These are phyloP conservation scores for Euleptes europaea DNA, from an alignment of 2,113 vertebrate genomes.

Conservation along the genomic window DNA sequence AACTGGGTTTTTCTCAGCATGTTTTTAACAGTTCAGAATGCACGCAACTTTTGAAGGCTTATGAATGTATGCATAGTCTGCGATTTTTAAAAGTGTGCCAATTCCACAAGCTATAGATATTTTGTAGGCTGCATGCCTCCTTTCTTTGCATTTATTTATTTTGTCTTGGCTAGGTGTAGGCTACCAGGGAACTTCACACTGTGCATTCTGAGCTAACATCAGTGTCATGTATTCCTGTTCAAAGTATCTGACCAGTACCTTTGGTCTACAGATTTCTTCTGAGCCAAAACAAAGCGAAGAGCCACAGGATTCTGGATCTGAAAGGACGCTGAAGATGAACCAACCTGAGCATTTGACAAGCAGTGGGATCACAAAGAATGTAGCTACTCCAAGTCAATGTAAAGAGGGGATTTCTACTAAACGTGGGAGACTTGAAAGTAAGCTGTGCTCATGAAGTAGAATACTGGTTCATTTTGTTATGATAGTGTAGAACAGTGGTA, in stretches of 20 bases:
- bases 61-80: too few relatives aligned
- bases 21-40: too few relatives aligned
- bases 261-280: conserved; percentile 57
- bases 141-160: too few relatives aligned
- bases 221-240: neutral
- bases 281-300: conserved; percentile 60
- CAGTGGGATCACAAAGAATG: neutral
- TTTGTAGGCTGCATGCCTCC: too few relatives aligned
- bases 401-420: neutral
- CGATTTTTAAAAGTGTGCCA: too few relatives aligned
- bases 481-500: too few relatives aligned
- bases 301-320: neutral
- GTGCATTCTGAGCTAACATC: neutral
- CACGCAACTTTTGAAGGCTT: too few relatives aligned
- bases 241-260: neutral
- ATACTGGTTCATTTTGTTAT: neutral
- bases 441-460: neutral
- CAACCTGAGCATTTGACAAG: conserved; percentile 25
- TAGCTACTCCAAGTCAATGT: conserved; percentile 12
- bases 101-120: too few relatives aligned
- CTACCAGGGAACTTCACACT: neutral
- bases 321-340: neutral
- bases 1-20: too few relatives aligned
- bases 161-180: too few relatives aligned
- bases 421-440: neutral